Conservation (phyloP, 2,797 vertebrate species). For the Aselliscus stoliczkanus region DNA sequence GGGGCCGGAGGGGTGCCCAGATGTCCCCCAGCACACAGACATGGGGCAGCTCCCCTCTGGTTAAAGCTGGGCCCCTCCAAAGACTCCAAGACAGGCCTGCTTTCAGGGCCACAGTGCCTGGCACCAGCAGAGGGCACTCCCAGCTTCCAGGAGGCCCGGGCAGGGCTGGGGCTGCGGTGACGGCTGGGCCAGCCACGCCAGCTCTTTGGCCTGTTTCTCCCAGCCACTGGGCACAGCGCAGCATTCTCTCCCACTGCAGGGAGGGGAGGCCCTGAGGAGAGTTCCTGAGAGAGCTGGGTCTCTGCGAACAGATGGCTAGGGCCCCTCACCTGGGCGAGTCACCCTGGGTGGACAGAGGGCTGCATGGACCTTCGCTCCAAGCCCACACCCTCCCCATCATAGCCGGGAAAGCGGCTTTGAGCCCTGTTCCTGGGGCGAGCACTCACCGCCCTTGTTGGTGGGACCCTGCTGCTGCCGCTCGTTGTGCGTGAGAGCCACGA, state of each 20-base stretch:
- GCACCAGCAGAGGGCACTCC: not conserved
- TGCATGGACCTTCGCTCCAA: rapidly evolving
- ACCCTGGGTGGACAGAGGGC: not conserved
- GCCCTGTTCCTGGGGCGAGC: rapidly evolving
- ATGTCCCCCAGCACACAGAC: not conserved
- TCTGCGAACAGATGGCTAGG: too few species aligned
- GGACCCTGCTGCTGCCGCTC: slow-evolving; percentile 74
- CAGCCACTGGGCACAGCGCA: rapidly evolving
- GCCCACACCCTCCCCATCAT: not conserved
- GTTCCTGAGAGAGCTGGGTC: not conserved
- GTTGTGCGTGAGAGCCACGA: slow-evolving; percentile 84
- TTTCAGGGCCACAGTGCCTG: not conserved
- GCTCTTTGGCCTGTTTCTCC: not conserved
- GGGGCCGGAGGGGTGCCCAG: rapidly evolving
- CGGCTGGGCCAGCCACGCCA: not conserved
- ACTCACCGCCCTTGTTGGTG: slow-evolving; percentile 85
- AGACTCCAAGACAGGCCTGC: not conserved
- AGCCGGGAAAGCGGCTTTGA: rapidly evolving
- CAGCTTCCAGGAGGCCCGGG: not conserved
- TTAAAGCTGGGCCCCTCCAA: not conserved
- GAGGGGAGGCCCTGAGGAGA: not conserved
- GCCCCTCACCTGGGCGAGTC: not conserved
- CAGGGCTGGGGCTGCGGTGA: not conserved
- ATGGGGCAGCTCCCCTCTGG: not conserved
- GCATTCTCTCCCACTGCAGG: rapidly evolving